Conservation (phyloP, 2,888 invertebrate genomes). For the Phyto melanocephala region DNA sequence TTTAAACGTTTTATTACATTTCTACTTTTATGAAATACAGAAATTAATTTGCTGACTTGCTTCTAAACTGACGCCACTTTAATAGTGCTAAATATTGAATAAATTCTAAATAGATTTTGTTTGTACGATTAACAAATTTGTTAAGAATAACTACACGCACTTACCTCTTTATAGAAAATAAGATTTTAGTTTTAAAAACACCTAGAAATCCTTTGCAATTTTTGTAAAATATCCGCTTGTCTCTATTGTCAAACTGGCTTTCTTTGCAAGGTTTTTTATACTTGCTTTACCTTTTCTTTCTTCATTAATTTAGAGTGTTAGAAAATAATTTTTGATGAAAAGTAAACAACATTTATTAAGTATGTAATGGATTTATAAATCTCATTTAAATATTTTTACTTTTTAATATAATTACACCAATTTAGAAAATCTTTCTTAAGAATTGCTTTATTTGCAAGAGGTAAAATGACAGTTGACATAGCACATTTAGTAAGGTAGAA, state of each 20-base stretch:
- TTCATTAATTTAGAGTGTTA: not conserved
- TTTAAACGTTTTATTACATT: not conserved
- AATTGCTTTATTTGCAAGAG: conserved; percentile 3
- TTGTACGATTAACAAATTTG: not conserved
- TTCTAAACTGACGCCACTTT: not conserved
- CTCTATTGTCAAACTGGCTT: conserved; percentile 1
- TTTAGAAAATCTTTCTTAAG: not conserved
- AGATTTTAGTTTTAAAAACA: conserved; percentile 24
- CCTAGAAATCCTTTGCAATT: conserved; percentile 13
- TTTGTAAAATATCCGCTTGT: conserved; percentile 31
- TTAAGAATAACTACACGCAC: not conserved
- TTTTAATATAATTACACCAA: conserved; percentile 8
- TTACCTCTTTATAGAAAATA: conserved; percentile 4
- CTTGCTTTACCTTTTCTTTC: too few species aligned
- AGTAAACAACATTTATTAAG: not conserved
- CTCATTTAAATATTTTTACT: not conserved
- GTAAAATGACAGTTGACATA: conserved; percentile 12
- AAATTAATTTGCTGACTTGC: not conserved
- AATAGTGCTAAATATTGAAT: not conserved
- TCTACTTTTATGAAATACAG: not conserved
- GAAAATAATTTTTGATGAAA: too few species aligned
- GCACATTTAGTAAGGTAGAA: too few species aligned
- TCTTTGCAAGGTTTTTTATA: too few species aligned
- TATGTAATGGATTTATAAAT: not conserved
- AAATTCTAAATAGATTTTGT: not conserved